Percentiles rank a stretch among this genome's conserved stretches.
Conservation (phyloP, 2,888 invertebrate species). For the Odontocolon sp. region DNA sequence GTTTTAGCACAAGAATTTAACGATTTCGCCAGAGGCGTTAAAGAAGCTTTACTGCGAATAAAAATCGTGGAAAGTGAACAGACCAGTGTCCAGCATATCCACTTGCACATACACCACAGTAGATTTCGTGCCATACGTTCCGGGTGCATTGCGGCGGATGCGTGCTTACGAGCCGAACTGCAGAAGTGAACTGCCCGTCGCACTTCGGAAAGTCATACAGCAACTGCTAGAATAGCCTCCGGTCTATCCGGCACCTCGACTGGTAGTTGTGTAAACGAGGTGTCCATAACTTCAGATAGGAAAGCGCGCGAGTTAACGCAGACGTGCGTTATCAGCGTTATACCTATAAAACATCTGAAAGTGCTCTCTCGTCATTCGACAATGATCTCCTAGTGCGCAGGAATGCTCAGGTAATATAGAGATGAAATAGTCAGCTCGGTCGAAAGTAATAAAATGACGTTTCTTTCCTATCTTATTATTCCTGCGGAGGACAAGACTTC, state of each 20-base stretch:
- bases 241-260: constrained; percentile 3
- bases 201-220: constrained; percentile 22
- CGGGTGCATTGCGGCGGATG: neutral
- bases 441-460: neutral
- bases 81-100: constrained; percentile 1
- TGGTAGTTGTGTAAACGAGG: constrained; percentile 17
- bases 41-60: constrained; percentile 36
- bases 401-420: constrained; percentile 1
- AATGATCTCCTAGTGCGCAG: too few species aligned
- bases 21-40: constrained; percentile 38
- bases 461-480: neutral
- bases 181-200: neutral
- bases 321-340: constrained; percentile 47
- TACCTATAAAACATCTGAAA: constrained; percentile 8
- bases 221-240: neutral
- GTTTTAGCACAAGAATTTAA: constrained; percentile 30
- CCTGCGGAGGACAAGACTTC: neutral
- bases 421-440: neutral
- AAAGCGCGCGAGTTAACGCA: constrained; percentile 16
- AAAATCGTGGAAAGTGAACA: constrained; percentile 23
- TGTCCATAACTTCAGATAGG: constrained; percentile 13
- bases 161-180: neutral
- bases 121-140: constrained; percentile 3
- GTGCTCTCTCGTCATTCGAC: constrained; percentile 30
- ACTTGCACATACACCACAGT: neutral